Percentiles rank a stretch among this genome's conserved stretches.
Conservation (phyloP, 2,113 vertebrate genomes). For the Andinoacara biseriatus region DNA sequence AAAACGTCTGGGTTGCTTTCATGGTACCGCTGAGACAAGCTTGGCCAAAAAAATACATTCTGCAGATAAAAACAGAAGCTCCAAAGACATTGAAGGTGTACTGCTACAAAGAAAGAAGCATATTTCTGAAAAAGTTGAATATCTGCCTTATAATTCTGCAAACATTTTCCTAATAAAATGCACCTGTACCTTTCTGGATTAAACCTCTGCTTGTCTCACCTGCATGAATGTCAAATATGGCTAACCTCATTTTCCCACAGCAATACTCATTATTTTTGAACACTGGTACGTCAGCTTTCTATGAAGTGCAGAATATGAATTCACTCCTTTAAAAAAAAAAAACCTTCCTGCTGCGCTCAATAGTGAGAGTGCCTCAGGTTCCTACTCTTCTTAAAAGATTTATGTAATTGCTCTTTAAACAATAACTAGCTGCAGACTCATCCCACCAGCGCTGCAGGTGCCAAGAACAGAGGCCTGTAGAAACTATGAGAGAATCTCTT, state of each 20-base stretch:
- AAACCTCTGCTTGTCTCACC: not conserved
- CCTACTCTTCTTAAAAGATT: constrained; percentile 30
- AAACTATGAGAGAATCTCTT: constrained; percentile 46
- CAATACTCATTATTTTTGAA: not conserved
- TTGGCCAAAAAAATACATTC: too few relatives aligned
- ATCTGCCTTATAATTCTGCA: not conserved
- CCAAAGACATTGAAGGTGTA: not conserved
- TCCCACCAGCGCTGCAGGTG: constrained; percentile 29
- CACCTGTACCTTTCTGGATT: not conserved
- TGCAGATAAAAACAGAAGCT: not conserved
- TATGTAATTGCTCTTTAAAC: constrained; percentile 42
- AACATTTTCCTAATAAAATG: not conserved
- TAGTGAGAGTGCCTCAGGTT: constrained; percentile 17
- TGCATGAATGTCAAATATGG: not conserved
- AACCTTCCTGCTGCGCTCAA: not conserved
- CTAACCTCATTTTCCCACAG: not conserved
- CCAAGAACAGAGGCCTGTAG: constrained; percentile 27
- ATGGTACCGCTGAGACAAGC: not conserved
- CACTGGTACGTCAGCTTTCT: not conserved
- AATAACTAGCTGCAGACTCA: constrained; percentile 14
- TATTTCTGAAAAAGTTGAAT: not conserved
- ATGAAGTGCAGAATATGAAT: not conserved
- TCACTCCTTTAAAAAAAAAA: not conserved
- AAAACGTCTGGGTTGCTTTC: not conserved
- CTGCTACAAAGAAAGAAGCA: not conserved